Conservation (phyloP, 2,113 vertebrate species). For the Lanius ludovicianus region DNA sequence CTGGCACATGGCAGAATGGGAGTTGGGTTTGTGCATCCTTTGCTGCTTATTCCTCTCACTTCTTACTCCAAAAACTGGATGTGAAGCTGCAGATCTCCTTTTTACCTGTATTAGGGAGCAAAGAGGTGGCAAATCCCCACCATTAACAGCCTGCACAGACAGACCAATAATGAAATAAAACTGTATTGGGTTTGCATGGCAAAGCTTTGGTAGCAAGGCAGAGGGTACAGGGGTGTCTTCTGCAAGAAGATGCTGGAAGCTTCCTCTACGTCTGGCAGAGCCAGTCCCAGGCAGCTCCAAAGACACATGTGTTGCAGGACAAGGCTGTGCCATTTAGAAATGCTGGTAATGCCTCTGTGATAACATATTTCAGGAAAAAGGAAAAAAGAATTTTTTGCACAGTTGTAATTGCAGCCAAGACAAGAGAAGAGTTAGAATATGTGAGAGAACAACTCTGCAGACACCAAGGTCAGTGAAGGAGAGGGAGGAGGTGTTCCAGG, state of each 20-base stretch:
- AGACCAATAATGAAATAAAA: neutral
- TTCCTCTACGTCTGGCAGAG: neutral
- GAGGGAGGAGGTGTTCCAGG: neutral
- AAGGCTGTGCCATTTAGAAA: neutral
- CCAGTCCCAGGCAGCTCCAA: neutral
- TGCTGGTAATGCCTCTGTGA: neutral
- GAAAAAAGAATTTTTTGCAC: no score
- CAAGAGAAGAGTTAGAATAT: neutral
- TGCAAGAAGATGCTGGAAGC: neutral
- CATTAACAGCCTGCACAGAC: neutral
- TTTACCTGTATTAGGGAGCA: neutral
- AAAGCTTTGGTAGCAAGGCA: neutral
- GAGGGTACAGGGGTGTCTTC: neutral
- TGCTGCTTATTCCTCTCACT: neutral
- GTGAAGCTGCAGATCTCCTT: neutral
- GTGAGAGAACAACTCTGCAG: neutral
- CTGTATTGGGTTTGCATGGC: neutral
- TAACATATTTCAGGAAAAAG: neutral
- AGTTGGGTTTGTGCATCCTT: neutral
- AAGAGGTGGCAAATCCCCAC: neutral
- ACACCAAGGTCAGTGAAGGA: neutral
- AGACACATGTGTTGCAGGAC: fast-evolving
- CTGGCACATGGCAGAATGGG: neutral
- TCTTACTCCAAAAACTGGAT: neutral
- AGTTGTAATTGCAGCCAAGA: neutral